Evolutionary conservation across 2,888 invertebrate species (phyloP).

Genomic region (Poecilus cupreus): DNA sequence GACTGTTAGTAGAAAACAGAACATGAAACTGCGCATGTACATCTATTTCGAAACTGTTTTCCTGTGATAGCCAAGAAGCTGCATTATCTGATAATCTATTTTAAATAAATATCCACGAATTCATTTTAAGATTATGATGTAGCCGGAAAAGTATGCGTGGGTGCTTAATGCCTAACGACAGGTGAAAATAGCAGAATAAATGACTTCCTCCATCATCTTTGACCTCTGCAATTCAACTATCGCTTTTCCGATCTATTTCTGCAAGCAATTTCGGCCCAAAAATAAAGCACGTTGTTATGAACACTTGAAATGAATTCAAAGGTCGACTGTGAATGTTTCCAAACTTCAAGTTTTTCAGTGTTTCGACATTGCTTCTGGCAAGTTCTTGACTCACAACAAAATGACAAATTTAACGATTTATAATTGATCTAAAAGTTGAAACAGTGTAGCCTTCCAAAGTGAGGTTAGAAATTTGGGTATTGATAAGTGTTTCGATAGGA

Average conservation of each 20-base stretch:
- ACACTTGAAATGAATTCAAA: conserved; percentile 26
- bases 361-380: conserved; percentile 19
- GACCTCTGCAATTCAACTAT: conserved; percentile 22
- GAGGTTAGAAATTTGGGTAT: not conserved
- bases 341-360: not conserved
- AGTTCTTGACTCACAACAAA: not conserved
- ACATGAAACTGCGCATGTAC: conserved; percentile 28
- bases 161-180: not conserved
- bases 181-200: conserved; percentile 24
- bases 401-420: conserved; percentile 13
- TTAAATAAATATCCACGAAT: not conserved
- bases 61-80: not conserved
- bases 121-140: conserved; percentile 15
- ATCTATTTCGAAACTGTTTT: not conserved
- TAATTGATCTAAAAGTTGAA: not conserved
- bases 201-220: conserved; percentile 5
- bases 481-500: conserved; percentile 12
- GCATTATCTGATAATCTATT: not conserved
- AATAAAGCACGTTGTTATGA: conserved; percentile 6
- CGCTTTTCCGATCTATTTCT: conserved; percentile 21
- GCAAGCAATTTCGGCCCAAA: not conserved
- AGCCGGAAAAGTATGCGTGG: not conserved
- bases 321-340: not conserved
- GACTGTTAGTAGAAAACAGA: conserved; percentile 25
- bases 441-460: not conserved